A percentile compares a stretch with the other conserved stretches of the same genome.
Conservation (phyloP, 2,888 invertebrate genomes). For the Carpatolechia fugitivella region DNA sequence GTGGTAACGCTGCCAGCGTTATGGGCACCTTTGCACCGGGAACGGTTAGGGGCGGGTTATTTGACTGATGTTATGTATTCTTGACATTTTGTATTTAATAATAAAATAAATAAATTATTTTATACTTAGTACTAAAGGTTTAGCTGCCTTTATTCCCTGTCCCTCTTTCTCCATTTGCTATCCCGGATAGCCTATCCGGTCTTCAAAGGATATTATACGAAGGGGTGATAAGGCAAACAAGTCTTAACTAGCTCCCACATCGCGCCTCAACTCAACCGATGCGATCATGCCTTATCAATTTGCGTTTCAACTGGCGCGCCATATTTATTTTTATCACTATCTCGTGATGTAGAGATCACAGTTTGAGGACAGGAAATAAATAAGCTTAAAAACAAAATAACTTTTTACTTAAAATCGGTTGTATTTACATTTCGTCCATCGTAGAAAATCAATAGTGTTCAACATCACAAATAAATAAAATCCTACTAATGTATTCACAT, state of each 20-base stretch:
- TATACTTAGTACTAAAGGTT: no score
- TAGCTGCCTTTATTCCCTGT: no score
- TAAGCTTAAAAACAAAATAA: constrained; percentile 76
- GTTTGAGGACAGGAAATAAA: constrained; percentile 57
- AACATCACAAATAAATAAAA: constrained; percentile 80
- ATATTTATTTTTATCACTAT: constrained; percentile 48
- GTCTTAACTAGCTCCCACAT: not conserved
- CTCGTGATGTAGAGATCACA: constrained; percentile 33
- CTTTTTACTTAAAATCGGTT: constrained; percentile 79
- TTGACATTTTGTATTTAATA: no score
- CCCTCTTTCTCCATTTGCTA: no score
- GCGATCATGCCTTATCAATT: constrained; percentile 36
- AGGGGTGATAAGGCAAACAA: no score
- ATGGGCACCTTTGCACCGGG: no score
- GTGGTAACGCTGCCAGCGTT: no score
- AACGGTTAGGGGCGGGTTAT: no score
- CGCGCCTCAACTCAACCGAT: constrained; percentile 20
- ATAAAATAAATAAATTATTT: no score
- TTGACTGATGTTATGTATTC: no score
- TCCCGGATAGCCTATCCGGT: no score
- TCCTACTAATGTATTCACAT: constrained; percentile 77
- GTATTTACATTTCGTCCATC: constrained; percentile 79
- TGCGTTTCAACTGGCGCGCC: constrained; percentile 35
- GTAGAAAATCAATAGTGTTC: constrained; percentile 78
- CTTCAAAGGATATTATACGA: no score